Base-by-base conservation (phyloP, 2,113 vertebrate species). In the Pipra filicauda region DNA sequence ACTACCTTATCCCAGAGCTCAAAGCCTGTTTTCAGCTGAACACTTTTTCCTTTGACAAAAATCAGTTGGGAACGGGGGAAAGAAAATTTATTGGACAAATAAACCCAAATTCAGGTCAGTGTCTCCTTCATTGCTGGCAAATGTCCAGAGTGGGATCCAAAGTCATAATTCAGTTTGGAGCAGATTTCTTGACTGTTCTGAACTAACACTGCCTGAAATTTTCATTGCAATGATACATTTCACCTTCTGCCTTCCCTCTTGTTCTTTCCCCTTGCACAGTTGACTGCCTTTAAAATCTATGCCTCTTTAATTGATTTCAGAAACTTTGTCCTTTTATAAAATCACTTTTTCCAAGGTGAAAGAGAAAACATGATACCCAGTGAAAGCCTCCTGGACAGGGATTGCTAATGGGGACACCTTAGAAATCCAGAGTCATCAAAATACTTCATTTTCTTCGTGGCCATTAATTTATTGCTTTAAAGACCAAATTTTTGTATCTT, bases 211-310 rank as follows among this genome's bases (percentile, higher is more conserved):
- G 43, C 15, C 70, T 79, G 76, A 91, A 92, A 81, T 87, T 94
- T 96, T 92, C 57, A 73, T 59, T 72, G 65, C 31, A 89, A 85
- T 88, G 52, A 74, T 65, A 91, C 58, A 77, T 85, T 85, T 93
- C 82, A 93, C 69, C 58, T 96, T 88, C 55, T 88, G 35, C 79
- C 71, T 79, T 82, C 41, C 37, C 62, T 78, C 35, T 94, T 94
- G 62, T 91, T 70, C 58, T 92, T 87, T 93, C 65, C 77, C 71
- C 58, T 93, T 66, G 41, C 81, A 91, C 75, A 67, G 37, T 16
- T 96, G 80, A 62, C 80, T 94, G 77, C 74, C 55, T 91, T 91
- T 92, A 89, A 94, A 95, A 92, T 85, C 81, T 57, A 4, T 64
- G 62, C 31, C 35, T 77, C 64, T 93, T 83, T 88, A 89, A 93